Conservation (phyloP, 2,888 invertebrate genomes). For the Parascotia fuliginaria region DNA sequence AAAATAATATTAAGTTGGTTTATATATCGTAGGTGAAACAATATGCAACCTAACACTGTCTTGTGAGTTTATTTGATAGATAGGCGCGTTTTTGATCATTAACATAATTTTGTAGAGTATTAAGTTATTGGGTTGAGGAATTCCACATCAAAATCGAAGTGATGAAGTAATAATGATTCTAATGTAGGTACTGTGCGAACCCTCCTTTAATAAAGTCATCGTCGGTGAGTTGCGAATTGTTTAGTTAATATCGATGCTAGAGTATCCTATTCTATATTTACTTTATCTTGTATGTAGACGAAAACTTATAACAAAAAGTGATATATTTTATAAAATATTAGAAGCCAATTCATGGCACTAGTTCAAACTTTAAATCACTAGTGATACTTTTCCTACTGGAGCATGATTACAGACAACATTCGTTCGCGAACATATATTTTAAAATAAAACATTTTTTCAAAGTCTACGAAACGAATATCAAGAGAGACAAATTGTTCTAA, state of each 20-base stretch:
- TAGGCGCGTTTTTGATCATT: slow-evolving; percentile 51
- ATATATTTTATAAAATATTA: slow-evolving; percentile 32
- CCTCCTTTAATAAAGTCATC: background rate
- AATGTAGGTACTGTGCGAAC: background rate
- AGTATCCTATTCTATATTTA: background rate
- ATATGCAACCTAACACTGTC: slow-evolving; percentile 58
- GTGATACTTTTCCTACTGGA: slow-evolving; percentile 60
- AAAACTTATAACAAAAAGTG: slow-evolving; percentile 17
- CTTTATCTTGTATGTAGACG: background rate
- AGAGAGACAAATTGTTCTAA: too few species aligned
- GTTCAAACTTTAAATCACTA: slow-evolving; percentile 53
- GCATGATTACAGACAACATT: background rate
- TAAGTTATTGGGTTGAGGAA: slow-evolving; percentile 39
- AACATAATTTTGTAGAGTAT: slow-evolving; percentile 40
- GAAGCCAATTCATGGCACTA: slow-evolving; percentile 26
- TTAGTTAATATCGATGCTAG: background rate
- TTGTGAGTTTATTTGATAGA: slow-evolving; percentile 60
- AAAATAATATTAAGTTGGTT: slow-evolving; percentile 75
- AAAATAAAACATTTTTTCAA: too few species aligned
- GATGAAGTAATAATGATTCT: background rate
- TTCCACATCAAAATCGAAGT: slow-evolving; percentile 13
- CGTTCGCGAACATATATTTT: background rate
- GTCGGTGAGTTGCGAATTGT: too few species aligned
- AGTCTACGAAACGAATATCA: too few species aligned
- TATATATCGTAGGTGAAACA: slow-evolving; percentile 70